phyloP scores from a whole-genome alignment of 2,797 vertebrate species.

The Toxotes lorentzi region DNA sequence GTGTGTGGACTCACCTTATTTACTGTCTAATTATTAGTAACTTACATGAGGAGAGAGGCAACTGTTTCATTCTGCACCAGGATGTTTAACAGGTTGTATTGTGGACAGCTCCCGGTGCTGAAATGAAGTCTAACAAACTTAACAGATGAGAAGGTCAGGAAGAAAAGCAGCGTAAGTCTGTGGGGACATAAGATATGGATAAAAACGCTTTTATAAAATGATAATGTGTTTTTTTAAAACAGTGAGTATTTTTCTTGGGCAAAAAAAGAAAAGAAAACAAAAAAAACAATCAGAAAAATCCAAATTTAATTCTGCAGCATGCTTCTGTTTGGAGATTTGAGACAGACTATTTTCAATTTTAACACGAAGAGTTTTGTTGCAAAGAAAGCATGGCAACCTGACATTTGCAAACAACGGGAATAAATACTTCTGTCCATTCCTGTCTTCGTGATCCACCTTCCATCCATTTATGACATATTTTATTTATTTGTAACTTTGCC shows the following conservation, averaged over 20 bases:
- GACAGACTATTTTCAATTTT: neutral
- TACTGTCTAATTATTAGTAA: neutral
- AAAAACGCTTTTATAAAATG: neutral
- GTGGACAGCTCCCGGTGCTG: slow-evolving; percentile 45
- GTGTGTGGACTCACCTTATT: neutral
- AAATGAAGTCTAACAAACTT: slow-evolving; percentile 15
- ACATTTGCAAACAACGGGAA: neutral
- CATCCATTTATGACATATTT: neutral
- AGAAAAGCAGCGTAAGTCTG: neutral
- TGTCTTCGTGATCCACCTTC: neutral
- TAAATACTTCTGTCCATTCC: neutral
- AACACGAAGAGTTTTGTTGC: neutral
- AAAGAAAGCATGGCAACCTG: neutral
- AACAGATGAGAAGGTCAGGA: slow-evolving; percentile 1
- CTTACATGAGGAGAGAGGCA: slow-evolving; percentile 1
- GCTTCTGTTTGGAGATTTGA: neutral
- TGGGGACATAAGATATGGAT: slow-evolving; percentile 3
- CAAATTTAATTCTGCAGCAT: neutral
- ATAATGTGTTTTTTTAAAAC: too few relatives aligned
- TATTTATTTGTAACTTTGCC: neutral
- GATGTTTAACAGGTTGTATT: neutral
- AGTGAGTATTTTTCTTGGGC: neutral
- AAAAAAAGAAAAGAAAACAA: too few relatives aligned
- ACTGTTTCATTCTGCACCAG: neutral
- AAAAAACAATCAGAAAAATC: too few relatives aligned